Conservation (phyloP, 1,140 invertebrate genomes). For the Drosophila navojoa region DNA sequence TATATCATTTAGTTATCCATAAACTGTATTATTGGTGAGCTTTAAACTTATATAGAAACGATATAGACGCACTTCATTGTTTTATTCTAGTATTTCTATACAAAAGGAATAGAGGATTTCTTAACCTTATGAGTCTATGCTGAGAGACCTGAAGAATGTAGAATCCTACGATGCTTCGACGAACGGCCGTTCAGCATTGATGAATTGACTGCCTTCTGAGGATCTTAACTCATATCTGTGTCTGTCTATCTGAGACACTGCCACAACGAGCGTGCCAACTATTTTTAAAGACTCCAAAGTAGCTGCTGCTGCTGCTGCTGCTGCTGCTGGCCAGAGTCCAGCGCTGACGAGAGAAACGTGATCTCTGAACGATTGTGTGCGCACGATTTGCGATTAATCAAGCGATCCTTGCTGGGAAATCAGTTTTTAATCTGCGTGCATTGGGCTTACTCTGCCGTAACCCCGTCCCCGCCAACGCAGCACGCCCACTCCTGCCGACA, state of each 20-base stretch:
- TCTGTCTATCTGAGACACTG: constrained; percentile 36
- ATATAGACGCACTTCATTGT: no score
- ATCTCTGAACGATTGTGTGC: constrained; percentile 67
- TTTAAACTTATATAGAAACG: no score
- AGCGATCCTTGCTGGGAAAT: constrained; percentile 72
- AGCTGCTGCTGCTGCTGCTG: constrained; percentile 24
- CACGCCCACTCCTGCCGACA: neutral
- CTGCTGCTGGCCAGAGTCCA: constrained; percentile 28
- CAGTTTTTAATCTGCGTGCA: constrained; percentile 60
- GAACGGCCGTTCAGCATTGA: constrained; percentile 24
- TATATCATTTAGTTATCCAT: no score
- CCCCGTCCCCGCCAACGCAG: neutral
- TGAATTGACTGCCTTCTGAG: constrained; percentile 1
- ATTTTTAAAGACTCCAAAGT: constrained; percentile 60
- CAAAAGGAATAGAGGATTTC: no score
- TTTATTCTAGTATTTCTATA: no score
- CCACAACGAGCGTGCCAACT: constrained; percentile 30
- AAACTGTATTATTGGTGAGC: no score
- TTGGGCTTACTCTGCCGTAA: neutral
- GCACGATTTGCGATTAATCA: constrained; percentile 81
- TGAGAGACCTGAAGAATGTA: no score
- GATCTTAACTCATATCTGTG: constrained; percentile 22
- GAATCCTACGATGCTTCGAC: neutral
- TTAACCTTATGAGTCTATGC: no score
- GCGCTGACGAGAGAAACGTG: constrained; percentile 58